A percentile compares a stretch with the other conserved stretches of the same genome.
Conservation (phyloP, 2,797 vertebrate species). For the Bradypus variegatus region DNA sequence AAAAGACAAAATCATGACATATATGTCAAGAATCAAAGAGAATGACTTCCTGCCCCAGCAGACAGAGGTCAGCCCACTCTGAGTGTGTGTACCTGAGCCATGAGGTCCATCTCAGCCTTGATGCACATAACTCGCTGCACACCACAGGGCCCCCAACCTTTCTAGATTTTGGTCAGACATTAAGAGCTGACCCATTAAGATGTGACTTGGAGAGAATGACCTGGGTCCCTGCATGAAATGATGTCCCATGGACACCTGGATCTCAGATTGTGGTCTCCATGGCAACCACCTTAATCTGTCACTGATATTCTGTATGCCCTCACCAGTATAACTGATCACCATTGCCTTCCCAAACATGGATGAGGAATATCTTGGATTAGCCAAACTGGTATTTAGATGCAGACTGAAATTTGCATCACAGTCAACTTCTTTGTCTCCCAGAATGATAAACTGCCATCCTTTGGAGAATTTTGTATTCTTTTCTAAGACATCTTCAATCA, state of each 20-base stretch:
- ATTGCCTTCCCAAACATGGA: slow-evolving; percentile 95
- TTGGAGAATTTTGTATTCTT: slow-evolving; percentile 86
- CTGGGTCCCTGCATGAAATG: background rate
- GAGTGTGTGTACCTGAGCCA: accelerated
- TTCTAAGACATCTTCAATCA: slow-evolving; percentile 93
- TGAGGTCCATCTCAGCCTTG: background rate
- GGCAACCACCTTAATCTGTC: accelerated
- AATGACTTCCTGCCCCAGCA: background rate
- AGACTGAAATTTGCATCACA: slow-evolving; percentile 92
- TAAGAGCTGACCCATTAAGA: background rate
- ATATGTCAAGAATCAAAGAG: too few species aligned
- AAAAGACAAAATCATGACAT: background rate
- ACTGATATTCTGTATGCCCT: slow-evolving; percentile 5
- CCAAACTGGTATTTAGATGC: slow-evolving; percentile 93
- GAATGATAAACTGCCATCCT: slow-evolving; percentile 83
- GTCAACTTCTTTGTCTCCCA: slow-evolving; percentile 98
- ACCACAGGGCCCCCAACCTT: background rate
- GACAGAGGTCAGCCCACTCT: background rate
- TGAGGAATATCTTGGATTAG: slow-evolving; percentile 91
- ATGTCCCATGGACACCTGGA: accelerated
- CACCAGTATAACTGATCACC: slow-evolving; percentile 98
- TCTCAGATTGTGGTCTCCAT: accelerated
- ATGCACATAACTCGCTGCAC: accelerated
- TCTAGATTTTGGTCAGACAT: accelerated
- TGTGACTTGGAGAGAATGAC: background rate